These are phyloP conservation scores for Euthynnus affinis DNA, from an alignment of 2,797 vertebrate genomes.

Conservation along the genomic window DNA sequence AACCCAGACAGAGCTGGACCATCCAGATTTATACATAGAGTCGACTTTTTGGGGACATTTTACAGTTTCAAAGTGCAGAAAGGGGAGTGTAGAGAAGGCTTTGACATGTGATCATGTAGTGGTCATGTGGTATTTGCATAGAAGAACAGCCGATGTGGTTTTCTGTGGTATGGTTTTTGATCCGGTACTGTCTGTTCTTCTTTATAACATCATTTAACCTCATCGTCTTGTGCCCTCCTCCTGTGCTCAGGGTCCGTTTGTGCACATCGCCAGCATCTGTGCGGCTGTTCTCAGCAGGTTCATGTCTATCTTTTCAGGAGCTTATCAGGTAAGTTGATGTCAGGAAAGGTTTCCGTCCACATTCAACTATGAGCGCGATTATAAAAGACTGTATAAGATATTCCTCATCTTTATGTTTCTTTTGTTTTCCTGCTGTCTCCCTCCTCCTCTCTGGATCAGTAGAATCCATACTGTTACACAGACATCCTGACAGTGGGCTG, in stretches of 20 bases:
- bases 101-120: too few species aligned
- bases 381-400: neutral
- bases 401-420: slow-evolving; percentile 15
- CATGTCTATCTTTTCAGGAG: slow-evolving; percentile 94
- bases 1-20: neutral
- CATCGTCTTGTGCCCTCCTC: neutral
- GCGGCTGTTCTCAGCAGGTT: slow-evolving; percentile 94
- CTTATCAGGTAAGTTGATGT: slow-evolving; percentile 91
- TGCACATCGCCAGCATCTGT: slow-evolving; percentile 98
- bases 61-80: too few species aligned
- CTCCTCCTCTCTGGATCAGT: slow-evolving; percentile 82
- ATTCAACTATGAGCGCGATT: neutral
- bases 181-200: neutral
- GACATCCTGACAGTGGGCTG: slow-evolving; percentile 98
- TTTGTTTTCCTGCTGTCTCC: neutral
- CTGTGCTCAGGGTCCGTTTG: slow-evolving; percentile 92
- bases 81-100: too few species aligned
- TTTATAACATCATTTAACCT: neutral
- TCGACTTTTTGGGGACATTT: too few species aligned
- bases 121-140: too few species aligned
- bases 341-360: neutral
- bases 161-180: too few species aligned
- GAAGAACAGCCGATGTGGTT: neutral
- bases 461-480: slow-evolving; percentile 97
- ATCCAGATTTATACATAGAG: too few species aligned